A percentile compares a stretch with the other conserved stretches of the same genome.
These are phyloP conservation scores for Anastrepha ludens DNA, from an alignment of 1,140 invertebrate genomes.

Conservation along the genomic window DNA sequence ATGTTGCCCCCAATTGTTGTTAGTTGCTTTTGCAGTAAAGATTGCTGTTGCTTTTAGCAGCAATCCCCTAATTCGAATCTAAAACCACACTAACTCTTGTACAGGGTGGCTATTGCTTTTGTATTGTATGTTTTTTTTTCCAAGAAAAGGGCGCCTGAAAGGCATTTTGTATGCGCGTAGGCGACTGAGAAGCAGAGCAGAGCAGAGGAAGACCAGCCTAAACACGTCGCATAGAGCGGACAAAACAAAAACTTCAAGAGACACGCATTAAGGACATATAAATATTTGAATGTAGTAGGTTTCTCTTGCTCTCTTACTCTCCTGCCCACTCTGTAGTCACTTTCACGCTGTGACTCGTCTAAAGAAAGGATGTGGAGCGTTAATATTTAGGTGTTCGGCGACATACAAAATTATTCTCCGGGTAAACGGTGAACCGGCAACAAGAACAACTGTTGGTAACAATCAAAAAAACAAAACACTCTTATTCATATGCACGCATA, in stretches of 20 bases:
- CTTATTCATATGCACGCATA: background rate
- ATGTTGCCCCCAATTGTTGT: constrained; percentile 13
- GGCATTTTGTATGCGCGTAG: background rate
- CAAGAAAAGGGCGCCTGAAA: background rate
- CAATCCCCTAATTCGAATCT: background rate
- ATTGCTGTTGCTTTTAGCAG: constrained; percentile 16
- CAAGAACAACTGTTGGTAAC: constrained; percentile 15
- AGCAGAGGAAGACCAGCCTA: background rate
- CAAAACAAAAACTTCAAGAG: background rate
- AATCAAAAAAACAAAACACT: background rate
- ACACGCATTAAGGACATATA: background rate
- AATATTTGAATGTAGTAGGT: background rate
- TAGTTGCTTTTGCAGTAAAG: background rate
- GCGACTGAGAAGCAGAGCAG: background rate
- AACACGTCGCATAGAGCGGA: background rate
- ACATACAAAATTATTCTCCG: constrained; percentile 20
- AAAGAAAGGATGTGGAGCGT: too few relatives aligned
- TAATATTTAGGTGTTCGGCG: too few relatives aligned
- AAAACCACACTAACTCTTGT: background rate
- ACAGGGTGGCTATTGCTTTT: background rate
- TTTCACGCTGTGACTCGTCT: background rate
- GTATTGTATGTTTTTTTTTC: background rate
- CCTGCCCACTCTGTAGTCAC: background rate
- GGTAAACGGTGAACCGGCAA: constrained; percentile 11
- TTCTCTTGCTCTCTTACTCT: background rate